These are phyloP conservation scores for Haliclystus octoradiatus DNA, from an alignment of 30 jellyfish, hydroid and myxozoan species.

Conservation along the genomic window DNA sequence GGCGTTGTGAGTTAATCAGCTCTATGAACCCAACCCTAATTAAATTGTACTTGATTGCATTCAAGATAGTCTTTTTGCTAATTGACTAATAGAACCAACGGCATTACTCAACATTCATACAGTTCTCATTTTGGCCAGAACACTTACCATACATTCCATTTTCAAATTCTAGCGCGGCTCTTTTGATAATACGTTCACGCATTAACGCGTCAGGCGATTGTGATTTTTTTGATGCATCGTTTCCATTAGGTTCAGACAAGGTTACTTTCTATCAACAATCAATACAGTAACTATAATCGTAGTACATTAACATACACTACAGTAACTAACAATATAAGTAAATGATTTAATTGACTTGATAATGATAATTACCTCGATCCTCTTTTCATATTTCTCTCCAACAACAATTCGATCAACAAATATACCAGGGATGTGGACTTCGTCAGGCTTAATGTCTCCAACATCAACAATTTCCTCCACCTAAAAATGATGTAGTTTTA, in stretches of 20 bases:
- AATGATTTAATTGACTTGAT: no score
- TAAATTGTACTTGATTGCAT: no score
- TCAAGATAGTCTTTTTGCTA: no score
- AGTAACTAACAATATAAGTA: no score
- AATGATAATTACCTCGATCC: conserved; percentile 77
- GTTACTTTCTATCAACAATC: no score
- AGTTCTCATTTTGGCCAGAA: no score
- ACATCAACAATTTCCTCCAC: conserved; percentile 90
- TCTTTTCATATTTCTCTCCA: conserved; percentile 70
- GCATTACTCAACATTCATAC: no score
- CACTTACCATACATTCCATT: conserved; percentile 97
- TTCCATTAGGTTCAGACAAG: conserved; percentile 33
- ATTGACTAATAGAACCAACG: no score
- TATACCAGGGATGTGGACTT: conserved; percentile 72
- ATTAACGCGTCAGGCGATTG: conserved; percentile 66
- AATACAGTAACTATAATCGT: no score
- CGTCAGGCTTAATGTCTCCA: conserved; percentile 87
- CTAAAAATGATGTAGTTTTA: conserved; percentile 9
- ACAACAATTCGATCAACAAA: conserved; percentile 63
- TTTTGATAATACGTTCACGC: conserved; percentile 77
- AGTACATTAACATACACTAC: no score
- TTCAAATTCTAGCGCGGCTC: conserved; percentile 90
- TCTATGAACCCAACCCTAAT: no score
- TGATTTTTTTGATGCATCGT: conserved; percentile 18
- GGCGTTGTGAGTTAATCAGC: no score